phyloP scores from a whole-genome alignment of 2,113 vertebrate species.

The Orcinus orca region DNA sequence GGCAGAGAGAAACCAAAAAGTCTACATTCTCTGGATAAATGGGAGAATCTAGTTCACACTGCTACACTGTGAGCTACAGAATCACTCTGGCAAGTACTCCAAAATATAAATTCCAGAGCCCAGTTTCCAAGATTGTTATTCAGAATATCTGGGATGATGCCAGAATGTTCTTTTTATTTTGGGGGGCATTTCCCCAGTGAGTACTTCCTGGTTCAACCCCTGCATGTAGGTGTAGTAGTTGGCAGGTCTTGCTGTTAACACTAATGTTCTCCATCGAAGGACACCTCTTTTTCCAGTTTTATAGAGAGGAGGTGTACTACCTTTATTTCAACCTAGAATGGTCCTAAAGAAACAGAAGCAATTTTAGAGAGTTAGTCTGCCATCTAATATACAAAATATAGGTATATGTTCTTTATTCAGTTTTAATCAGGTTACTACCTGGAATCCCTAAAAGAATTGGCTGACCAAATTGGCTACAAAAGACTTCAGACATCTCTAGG shows the following conservation, averaged over 20 bases:
- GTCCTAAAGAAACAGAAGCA: neutral
- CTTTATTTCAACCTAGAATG: neutral
- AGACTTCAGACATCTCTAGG: neutral
- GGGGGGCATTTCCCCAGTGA: neutral
- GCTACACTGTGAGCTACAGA: neutral
- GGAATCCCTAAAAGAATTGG: conserved; percentile 40
- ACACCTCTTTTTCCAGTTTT: neutral
- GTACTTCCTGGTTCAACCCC: neutral
- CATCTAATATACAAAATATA: conserved; percentile 18
- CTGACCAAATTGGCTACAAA: conserved; percentile 12
- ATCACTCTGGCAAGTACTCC: neutral
- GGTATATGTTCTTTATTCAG: neutral
- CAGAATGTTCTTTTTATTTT: neutral
- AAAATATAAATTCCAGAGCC: neutral
- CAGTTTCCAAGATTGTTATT: neutral
- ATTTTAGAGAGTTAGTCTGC: conserved; percentile 30
- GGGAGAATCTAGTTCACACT: neutral
- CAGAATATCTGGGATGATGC: neutral
- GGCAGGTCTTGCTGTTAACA: neutral
- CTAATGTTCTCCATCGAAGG: neutral
- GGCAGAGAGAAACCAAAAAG: neutral
- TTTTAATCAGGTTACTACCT: conserved; percentile 43
- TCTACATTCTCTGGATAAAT: neutral
- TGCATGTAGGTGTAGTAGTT: neutral
- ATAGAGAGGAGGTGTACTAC: neutral